Percentiles rank a stretch among this genome's conserved stretches.
These are phyloP conservation scores for Agriopis leucophaearia DNA, from an alignment of 2,888 invertebrate species.

Conservation along the genomic window DNA sequence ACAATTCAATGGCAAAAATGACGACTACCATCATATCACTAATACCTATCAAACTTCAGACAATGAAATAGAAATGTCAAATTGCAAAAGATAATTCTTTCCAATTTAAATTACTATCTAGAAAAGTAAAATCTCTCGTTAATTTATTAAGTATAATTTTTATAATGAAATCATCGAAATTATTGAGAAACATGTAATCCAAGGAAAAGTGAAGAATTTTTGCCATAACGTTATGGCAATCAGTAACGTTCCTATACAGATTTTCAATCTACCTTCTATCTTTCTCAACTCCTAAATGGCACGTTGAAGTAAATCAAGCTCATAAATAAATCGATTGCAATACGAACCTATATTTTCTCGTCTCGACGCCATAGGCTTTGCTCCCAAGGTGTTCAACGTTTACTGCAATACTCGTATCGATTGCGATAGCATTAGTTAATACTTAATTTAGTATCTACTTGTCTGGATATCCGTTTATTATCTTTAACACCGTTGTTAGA, in stretches of 20 bases:
- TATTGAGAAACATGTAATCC: neutral
- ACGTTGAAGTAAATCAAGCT: slow-evolving; percentile 27
- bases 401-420: slow-evolving; percentile 26
- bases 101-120: neutral
- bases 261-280: neutral
- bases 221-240: neutral
- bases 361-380: slow-evolving; percentile 9
- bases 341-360: slow-evolving; percentile 15
- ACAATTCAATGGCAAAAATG: too few relatives aligned
- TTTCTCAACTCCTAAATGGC: slow-evolving; percentile 2
- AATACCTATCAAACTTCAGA: neutral
- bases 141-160: neutral
- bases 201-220: neutral
- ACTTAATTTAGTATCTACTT: slow-evolving; percentile 34
- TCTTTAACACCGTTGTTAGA: slow-evolving; percentile 31
- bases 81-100: neutral
- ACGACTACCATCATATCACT: neutral
- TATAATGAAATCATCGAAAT: neutral
- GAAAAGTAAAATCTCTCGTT: neutral
- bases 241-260: too few relatives aligned
- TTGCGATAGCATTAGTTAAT: slow-evolving; percentile 38
- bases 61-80: neutral
- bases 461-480: slow-evolving; percentile 26
- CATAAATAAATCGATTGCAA: slow-evolving; percentile 24
- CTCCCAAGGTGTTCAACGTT: slow-evolving; percentile 46